These are phyloP conservation scores for Odontomachus brunneus DNA, from an alignment of 1,140 invertebrate species.

Conservation along the genomic window DNA sequence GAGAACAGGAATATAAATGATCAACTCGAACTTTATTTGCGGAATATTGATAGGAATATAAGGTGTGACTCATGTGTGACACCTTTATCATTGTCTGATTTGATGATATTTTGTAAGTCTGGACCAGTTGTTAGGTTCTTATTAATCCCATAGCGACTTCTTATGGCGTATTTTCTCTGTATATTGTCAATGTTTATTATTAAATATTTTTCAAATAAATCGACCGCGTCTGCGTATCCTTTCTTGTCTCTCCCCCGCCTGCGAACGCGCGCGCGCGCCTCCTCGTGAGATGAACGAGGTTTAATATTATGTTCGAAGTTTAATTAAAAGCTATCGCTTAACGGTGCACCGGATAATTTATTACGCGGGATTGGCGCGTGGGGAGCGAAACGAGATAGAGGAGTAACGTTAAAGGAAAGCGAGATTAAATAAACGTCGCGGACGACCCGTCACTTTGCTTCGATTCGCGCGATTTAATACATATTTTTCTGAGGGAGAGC, in stretches of 20 bases:
- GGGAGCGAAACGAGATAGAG: background rate
- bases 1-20: conserved; percentile 65
- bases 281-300: background rate
- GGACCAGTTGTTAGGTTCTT: conserved; percentile 85
- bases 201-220: conserved; percentile 85
- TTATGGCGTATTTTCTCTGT: conserved; percentile 85
- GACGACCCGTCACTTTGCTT: background rate
- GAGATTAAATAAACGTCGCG: background rate
- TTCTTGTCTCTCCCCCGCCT: background rate
- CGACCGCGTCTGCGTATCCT: background rate
- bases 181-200: conserved; percentile 86
- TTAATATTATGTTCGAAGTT: conserved; percentile 5
- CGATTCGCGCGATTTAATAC: background rate
- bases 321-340: conserved; percentile 21
- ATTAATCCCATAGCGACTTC: conserved; percentile 84
- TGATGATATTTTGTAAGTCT: conserved; percentile 85
- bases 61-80: conserved; percentile 75
- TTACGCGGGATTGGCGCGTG: background rate
- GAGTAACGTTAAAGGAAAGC: no score
- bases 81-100: conserved; percentile 83
- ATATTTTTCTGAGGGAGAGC: background rate
- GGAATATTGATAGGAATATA: conserved; percentile 74
- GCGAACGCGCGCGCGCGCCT: no score
- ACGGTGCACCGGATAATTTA: background rate
- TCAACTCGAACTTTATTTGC: conserved; percentile 78